phyloP scores from a whole-genome alignment of 2,888 invertebrate genomes.

The Cryptus viduatorius region DNA sequence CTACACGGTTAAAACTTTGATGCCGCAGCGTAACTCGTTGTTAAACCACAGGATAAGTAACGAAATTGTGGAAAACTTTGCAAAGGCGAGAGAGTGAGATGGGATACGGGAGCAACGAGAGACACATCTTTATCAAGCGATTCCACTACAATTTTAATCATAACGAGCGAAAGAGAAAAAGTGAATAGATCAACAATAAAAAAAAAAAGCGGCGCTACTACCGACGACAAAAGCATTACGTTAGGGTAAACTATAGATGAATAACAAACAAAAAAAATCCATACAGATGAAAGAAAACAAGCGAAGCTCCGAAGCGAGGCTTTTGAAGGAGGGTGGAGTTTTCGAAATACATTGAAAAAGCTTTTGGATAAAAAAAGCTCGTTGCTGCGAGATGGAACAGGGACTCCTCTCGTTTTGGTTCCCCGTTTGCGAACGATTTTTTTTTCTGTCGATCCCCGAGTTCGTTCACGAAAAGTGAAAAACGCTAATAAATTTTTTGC shows the following conservation, averaged over 20 bases:
- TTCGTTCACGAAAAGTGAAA: constrained; percentile 21
- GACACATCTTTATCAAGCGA: constrained; percentile 19
- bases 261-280: constrained; percentile 14
- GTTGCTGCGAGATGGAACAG: constrained; percentile 14
- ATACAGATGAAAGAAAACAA: constrained; percentile 38
- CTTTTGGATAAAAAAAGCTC: background rate
- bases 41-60: constrained; percentile 59
- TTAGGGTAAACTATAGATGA: constrained; percentile 26
- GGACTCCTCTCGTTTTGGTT: background rate
- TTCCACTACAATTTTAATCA: constrained; percentile 7
- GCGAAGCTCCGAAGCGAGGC: constrained; percentile 18
- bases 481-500: constrained; percentile 29
- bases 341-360: constrained; percentile 47
- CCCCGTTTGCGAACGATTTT: background rate
- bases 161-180: background rate
- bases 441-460: constrained; percentile 20
- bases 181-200: background rate
- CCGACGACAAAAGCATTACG: background rate
- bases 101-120: background rate
- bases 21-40: constrained; percentile 54
- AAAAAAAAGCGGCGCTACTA: background rate
- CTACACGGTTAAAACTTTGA: constrained; percentile 49
- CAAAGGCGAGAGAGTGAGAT: constrained; percentile 9
- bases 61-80: constrained; percentile 64
- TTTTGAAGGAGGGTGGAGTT: constrained; percentile 30